Percentiles rank a stretch among this genome's conserved stretches.
Evolutionary conservation across 2,797 vertebrate genomes (phyloP).

Genomic region (Lindbergichthys nudifrons): DNA sequence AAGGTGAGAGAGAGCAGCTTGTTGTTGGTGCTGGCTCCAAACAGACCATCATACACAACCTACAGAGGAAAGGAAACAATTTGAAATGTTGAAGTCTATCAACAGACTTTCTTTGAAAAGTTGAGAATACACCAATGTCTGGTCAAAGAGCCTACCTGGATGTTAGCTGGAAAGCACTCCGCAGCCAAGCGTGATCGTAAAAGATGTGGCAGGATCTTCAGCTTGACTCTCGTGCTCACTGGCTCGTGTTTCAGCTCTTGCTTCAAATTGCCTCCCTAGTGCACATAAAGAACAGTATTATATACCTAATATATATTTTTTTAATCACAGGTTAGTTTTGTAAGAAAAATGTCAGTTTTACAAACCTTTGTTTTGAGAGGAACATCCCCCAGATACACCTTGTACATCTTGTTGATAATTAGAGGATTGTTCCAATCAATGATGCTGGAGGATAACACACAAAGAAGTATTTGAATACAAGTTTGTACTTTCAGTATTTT

Average conservation of each 20-base stretch:
- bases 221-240: conserved; percentile 96
- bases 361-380: conserved; percentile 97
- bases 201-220: conserved; percentile 98
- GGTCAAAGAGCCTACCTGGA: conserved; percentile 87
- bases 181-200: conserved; percentile 94
- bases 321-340: neutral
- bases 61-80: conserved; percentile 60
- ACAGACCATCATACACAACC: conserved; percentile 98
- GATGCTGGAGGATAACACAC: conserved; percentile 84
- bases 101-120: neutral
- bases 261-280: conserved; percentile 90
- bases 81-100: neutral
- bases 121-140: neutral
- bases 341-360: neutral
- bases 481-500: neutral
- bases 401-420: conserved; percentile 98
- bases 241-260: conserved; percentile 97
- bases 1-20: conserved; percentile 94
- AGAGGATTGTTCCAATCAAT: conserved; percentile 98
- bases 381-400: conserved; percentile 97
- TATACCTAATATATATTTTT: neutral
- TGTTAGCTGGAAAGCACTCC: conserved; percentile 96
- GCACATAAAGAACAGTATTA: neutral
- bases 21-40: conserved; percentile 96
- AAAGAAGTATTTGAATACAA: neutral